A percentile compares a stretch with the other conserved stretches of the same genome.
phyloP scores from a whole-genome alignment of 2,113 vertebrate species.

The Hoplias malabaricus region DNA sequence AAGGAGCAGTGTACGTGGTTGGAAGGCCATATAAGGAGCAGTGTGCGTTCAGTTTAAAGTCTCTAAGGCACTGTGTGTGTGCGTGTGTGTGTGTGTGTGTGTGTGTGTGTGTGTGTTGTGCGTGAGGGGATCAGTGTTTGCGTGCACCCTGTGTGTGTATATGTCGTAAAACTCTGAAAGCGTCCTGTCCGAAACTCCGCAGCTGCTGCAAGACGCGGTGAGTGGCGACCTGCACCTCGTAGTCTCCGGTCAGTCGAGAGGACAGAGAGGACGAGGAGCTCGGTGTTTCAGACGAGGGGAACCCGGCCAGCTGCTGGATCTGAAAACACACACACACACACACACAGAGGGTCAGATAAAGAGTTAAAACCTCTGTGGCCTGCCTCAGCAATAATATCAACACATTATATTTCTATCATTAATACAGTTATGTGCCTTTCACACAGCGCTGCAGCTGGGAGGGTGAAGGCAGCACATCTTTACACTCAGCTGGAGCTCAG shows the following conservation, averaged over 20 bases:
- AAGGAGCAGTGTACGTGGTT: too few species aligned
- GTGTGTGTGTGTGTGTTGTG: too few species aligned
- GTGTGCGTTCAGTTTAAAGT: too few species aligned
- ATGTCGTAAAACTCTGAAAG: slow-evolving; percentile 65
- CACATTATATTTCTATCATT: too few species aligned
- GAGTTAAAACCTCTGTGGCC: not conserved
- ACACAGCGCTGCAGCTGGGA: too few species aligned
- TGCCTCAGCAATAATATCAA: too few species aligned
- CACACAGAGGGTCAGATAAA: not conserved
- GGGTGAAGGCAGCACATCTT: too few species aligned
- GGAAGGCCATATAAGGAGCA: too few species aligned
- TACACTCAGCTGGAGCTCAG: too few species aligned
- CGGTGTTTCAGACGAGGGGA: not conserved
- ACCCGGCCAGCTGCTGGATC: slow-evolving; percentile 53
- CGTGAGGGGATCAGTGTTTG: not conserved
- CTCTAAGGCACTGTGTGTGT: too few species aligned
- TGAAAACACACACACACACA: slow-evolving; percentile 26
- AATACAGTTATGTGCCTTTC: too few species aligned
- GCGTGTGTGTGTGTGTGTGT: too few species aligned
- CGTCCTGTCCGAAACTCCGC: slow-evolving; percentile 62
- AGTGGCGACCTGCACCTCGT: slow-evolving; percentile 56
- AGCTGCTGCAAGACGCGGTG: slow-evolving; percentile 66
- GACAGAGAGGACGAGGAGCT: slow-evolving; percentile 20
- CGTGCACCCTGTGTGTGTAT: not conserved
- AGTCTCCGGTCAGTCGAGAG: slow-evolving; percentile 51